These are phyloP conservation scores for Meda fulgida DNA, from an alignment of 2,797 vertebrate species.

Conservation along the genomic window DNA sequence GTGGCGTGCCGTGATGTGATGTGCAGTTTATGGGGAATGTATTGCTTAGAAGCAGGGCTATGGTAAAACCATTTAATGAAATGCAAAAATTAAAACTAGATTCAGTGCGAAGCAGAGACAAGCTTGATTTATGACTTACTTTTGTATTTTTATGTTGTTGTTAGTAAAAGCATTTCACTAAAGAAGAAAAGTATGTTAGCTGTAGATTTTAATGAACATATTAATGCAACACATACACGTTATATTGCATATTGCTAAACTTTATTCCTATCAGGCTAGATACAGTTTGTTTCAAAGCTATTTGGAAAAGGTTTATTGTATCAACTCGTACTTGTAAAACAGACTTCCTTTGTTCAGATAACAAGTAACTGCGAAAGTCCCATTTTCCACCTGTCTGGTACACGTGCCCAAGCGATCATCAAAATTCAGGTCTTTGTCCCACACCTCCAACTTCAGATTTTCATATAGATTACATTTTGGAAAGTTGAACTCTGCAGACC, in stretches of 20 bases:
- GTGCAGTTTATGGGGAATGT: too few relatives aligned
- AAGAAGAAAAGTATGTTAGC: too few relatives aligned
- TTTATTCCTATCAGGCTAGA: neutral
- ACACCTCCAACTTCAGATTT: conserved; percentile 51
- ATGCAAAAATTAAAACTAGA: neutral
- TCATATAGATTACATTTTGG: too few relatives aligned
- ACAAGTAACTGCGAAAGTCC: neutral
- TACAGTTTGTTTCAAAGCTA: neutral
- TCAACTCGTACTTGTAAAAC: neutral
- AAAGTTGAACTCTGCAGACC: too few relatives aligned
- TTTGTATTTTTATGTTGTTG: too few relatives aligned
- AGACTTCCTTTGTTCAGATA: neutral
- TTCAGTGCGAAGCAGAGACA: neutral
- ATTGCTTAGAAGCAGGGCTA: too few relatives aligned
- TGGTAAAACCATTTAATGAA: too few relatives aligned
- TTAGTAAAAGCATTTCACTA: neutral
- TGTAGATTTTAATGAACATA: neutral
- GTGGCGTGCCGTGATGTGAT: too few relatives aligned
- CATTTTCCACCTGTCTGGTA: neutral
- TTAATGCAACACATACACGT: neutral
- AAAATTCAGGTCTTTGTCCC: conserved; percentile 15
- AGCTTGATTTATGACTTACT: neutral
- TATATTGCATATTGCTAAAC: too few relatives aligned
- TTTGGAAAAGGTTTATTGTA: neutral
- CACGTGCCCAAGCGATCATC: conserved; percentile 65